Evolutionary conservation across 2,113 vertebrate species (phyloP), one percentile per base, ranked within the genome.

Genomic region (Strix aluco): DNA sequence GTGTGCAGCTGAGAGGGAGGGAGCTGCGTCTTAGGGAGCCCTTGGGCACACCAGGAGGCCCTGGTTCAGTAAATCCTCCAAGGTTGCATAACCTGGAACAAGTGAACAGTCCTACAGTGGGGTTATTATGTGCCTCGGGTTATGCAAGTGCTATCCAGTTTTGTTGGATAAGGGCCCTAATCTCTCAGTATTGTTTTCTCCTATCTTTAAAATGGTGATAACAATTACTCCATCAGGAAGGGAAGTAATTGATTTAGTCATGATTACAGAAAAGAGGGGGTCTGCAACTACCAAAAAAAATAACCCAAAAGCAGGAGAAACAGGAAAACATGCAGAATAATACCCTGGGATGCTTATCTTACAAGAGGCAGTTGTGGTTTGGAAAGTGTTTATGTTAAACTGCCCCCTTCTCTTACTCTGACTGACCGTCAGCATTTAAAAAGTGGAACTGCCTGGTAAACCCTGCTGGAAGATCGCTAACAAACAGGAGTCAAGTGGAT

Each of bases 131-230:
- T 75, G 81, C 46, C 71, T 71, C 5, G 6, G 49, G 57, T 94
- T 94, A 89, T 69, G 88, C 65, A 96, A 93, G 65, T 26, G 36
- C 75, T 59, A 42, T 42, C 40, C 13, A 42, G 80, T 81, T 95
- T 79, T 57, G 69, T 72, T 92, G 80, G 75, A 75, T 59, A 59
- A 16, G 16, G 34, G 72, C 83, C 59, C 57, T 65, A 61, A 90
- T 75, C 65, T 74, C 55, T 69, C 81, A 34, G 46, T 40, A 63
- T 44, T 2, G 0, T 74, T 78, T 59, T 29, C 61, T 78, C 36
- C 27, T n/a, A 4, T 34, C 38, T 95, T 91, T 75, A 65, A 92
- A 95, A 84, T 0, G 1, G 11, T 38, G 77, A 49, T 32, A 91
- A 55, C 5, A 23, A 65, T 73, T 57, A 52, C 17, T 81, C 7